phyloP scores from a whole-genome alignment of 2,797 vertebrate genomes.

The Myotis daubentonii region DNA sequence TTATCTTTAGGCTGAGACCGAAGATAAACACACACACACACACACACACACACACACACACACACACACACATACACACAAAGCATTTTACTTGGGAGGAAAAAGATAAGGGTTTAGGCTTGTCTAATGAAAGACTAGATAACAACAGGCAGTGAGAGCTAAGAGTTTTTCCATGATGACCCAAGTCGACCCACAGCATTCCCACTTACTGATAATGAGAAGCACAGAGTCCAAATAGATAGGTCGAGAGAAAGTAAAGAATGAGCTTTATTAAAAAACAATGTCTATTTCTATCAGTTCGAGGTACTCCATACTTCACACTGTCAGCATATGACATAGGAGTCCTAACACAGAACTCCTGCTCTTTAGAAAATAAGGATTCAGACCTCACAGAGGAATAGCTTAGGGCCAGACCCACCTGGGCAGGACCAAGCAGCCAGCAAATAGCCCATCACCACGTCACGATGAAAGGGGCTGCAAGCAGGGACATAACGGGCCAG shows the following conservation, averaged over 20 bases:
- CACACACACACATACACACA: background rate
- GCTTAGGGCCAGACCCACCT: background rate
- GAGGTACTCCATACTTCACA: background rate
- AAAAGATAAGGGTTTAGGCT: background rate
- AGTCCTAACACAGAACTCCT: background rate
- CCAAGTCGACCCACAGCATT: background rate
- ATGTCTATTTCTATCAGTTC: background rate
- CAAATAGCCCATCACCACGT: background rate
- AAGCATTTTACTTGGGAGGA: background rate
- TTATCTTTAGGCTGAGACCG: background rate
- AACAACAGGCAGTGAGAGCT: background rate
- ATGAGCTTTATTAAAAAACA: background rate
- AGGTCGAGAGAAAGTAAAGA: accelerated
- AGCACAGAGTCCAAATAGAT: background rate
- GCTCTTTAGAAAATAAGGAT: background rate
- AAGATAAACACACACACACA: background rate
- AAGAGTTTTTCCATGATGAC: background rate
- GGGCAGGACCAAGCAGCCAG: background rate
- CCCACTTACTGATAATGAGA: background rate
- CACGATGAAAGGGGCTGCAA: accelerated
- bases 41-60: background rate
- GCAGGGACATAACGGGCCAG: background rate
- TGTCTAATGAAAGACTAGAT: background rate
- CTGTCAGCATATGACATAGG: accelerated
- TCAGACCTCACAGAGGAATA: background rate